These are phyloP conservation scores for Acanthiza pusilla DNA, from an alignment of 2,797 vertebrate genomes.

Conservation along the genomic window DNA sequence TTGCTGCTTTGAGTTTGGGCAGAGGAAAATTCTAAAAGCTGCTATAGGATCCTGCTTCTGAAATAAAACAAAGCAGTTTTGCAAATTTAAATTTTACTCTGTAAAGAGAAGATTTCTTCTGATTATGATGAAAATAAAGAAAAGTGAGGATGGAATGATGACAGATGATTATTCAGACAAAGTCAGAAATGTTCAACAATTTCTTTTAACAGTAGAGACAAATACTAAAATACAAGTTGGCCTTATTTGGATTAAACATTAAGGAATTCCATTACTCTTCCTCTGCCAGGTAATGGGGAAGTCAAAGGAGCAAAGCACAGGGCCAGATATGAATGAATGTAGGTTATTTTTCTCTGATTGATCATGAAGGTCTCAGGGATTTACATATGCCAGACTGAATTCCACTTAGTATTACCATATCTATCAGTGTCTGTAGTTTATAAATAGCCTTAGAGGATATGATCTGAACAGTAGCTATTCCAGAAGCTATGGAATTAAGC, in stretches of 20 bases:
- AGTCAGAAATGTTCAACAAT: background rate
- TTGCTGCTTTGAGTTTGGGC: background rate
- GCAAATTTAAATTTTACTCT: background rate
- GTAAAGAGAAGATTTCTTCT: background rate
- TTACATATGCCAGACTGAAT: background rate
- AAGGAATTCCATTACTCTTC: background rate
- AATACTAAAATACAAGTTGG: background rate
- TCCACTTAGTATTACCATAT: rapidly evolving
- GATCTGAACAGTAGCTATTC: background rate
- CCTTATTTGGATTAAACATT: background rate
- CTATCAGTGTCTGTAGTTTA: background rate
- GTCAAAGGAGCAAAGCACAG: background rate
- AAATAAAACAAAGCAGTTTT: background rate
- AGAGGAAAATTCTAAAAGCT: background rate
- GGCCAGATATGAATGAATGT: background rate
- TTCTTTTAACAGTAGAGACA: background rate
- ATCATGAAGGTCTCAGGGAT: background rate
- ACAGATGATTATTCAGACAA: background rate
- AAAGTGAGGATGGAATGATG: background rate
- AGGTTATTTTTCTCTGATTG: background rate
- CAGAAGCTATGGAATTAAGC: background rate
- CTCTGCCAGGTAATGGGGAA: background rate
- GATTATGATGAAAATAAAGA: background rate
- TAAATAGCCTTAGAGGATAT: background rate
- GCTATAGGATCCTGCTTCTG: background rate